phyloP scores from a whole-genome alignment of 2,797 vertebrate genomes.

The Paramormyrops hopkinsi region DNA sequence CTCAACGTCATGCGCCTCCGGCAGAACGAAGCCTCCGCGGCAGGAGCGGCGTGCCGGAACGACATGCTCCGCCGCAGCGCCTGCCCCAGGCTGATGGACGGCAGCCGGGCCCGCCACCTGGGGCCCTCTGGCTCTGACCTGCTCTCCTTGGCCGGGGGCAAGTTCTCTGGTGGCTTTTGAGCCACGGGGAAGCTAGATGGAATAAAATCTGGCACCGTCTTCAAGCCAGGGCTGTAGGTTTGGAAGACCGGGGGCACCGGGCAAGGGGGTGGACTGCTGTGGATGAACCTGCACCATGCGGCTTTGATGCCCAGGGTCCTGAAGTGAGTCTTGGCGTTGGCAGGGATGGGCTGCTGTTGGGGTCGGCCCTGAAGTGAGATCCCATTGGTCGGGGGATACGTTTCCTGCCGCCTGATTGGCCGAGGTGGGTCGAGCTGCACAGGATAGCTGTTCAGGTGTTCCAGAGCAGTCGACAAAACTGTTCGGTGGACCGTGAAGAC shows the following conservation, averaged over 20 bases:
- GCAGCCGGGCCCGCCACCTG: slow-evolving; percentile 83
- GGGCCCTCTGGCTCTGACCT: slow-evolving; percentile 78
- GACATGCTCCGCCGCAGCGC: slow-evolving; percentile 64
- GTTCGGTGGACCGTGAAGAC: slow-evolving; percentile 46
- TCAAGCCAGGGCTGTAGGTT: slow-evolving; percentile 73
- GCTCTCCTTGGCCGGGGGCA: slow-evolving; percentile 25
- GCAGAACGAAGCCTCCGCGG: background rate
- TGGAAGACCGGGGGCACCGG: slow-evolving; percentile 72
- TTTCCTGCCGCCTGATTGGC: slow-evolving; percentile 71
- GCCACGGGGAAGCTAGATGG: background rate
- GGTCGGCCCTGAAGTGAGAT: slow-evolving; percentile 46
- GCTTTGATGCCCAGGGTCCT: slow-evolving; percentile 70
- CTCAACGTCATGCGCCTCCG: slow-evolving; percentile 39
- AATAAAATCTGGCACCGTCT: slow-evolving; percentile 71
- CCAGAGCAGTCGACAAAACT: slow-evolving; percentile 50
- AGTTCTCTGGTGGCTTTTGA: too few species aligned
- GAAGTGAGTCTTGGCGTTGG: slow-evolving; percentile 63
- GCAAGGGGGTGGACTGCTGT: slow-evolving; percentile 76
- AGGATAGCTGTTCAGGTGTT: slow-evolving; percentile 83
- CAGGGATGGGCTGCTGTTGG: slow-evolving; percentile 33
- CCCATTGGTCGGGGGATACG: slow-evolving; percentile 64
- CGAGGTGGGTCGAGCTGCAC: slow-evolving; percentile 73
- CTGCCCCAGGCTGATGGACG: slow-evolving; percentile 89
- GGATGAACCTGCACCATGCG: slow-evolving; percentile 80
- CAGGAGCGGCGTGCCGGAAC: slow-evolving; percentile 29